Conservation (phyloP, 2,797 vertebrate species). For the Holocentrus rufus region DNA sequence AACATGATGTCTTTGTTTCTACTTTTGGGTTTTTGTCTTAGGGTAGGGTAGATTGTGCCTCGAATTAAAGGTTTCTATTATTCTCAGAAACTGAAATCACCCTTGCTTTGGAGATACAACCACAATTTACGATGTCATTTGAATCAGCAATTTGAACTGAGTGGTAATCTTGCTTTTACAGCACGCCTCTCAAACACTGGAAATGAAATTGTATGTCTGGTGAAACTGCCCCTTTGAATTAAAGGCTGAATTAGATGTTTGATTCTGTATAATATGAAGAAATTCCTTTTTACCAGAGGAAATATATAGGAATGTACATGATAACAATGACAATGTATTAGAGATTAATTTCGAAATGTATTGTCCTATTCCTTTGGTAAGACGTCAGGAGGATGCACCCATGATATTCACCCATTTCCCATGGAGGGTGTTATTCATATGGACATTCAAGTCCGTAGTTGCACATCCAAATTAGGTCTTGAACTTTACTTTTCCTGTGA, state of each 20-base stretch:
- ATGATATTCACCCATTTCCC: background rate
- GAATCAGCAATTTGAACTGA: background rate
- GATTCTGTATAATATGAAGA: background rate
- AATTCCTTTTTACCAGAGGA: background rate
- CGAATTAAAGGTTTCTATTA: constrained; percentile 3
- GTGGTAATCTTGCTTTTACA: background rate
- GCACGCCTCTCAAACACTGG: background rate
- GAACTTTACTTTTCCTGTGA: background rate
- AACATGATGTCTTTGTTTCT: too few species aligned
- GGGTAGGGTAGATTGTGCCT: background rate
- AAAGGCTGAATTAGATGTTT: constrained; percentile 6
- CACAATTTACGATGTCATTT: background rate
- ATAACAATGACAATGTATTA: background rate
- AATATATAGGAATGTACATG: background rate
- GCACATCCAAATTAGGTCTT: too few species aligned
- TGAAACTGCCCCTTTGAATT: background rate
- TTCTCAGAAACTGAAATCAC: background rate
- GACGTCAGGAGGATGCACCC: background rate
- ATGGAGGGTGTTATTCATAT: too few species aligned
- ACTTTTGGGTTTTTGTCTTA: too few species aligned
- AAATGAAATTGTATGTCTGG: constrained; percentile 3
- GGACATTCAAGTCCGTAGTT: too few species aligned
- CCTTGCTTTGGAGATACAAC: background rate
- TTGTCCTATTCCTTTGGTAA: background rate
- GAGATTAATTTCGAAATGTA: background rate